Percentiles rank a stretch among this genome's conserved stretches.
Evolutionary conservation across 2,797 vertebrate genomes (phyloP).

Genomic region (Gambelia wislizenii): DNA sequence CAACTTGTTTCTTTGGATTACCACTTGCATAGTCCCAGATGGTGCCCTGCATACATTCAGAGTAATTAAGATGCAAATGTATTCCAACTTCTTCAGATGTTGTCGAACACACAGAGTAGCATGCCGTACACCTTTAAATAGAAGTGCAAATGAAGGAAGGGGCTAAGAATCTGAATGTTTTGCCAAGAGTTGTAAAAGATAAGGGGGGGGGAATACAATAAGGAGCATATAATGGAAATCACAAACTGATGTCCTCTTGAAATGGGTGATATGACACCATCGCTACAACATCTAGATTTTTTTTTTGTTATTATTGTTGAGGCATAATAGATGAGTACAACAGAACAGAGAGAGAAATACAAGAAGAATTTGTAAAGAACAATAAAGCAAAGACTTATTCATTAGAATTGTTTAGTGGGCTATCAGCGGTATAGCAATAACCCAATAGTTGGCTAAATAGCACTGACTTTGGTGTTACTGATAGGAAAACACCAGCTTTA

Average conservation of each 20-base stretch:
- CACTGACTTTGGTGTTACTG: background rate
- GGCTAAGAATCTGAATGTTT: slow-evolving; percentile 34
- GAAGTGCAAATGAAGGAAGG: slow-evolving; percentile 43
- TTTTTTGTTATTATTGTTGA: background rate
- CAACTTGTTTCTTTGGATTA: slow-evolving; percentile 67
- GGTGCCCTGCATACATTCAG: slow-evolving; percentile 55
- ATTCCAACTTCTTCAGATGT: slow-evolving; percentile 77
- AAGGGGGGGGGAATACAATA: slow-evolving; percentile 33
- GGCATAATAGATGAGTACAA: background rate
- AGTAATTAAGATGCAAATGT: slow-evolving; percentile 78
- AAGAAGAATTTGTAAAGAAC: background rate
- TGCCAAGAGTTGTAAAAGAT: slow-evolving; percentile 13
- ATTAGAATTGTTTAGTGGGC: background rate
- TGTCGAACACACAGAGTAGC: slow-evolving; percentile 42
- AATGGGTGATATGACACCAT: background rate
- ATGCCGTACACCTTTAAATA: slow-evolving; percentile 47
- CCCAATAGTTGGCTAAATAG: background rate
- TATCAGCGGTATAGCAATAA: background rate
- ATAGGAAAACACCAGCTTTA: background rate
- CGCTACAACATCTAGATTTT: background rate
- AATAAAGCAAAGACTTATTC: background rate
- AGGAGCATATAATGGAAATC: slow-evolving; percentile 34
- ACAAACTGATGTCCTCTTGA: background rate
- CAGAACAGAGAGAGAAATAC: background rate
- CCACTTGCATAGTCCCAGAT: slow-evolving; percentile 75